Evolutionary conservation across 2,797 vertebrate species (phyloP), one percentile per base, ranked within the genome.

Genomic region (Tympanoctomys barrerae): DNA sequence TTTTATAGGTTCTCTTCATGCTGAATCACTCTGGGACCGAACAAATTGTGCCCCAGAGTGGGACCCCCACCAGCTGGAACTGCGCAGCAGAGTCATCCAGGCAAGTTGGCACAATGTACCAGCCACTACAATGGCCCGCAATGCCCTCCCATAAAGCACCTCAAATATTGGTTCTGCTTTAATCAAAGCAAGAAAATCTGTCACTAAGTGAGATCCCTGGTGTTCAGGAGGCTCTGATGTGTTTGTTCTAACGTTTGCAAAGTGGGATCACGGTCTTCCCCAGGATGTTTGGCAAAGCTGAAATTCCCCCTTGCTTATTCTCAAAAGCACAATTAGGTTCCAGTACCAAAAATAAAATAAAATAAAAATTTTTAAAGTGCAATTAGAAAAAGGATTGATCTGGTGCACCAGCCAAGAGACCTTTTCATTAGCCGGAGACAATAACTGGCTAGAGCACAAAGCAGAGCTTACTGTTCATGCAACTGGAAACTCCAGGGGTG

Each of bases 171-270:
- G 10, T 57, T 49, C 46, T 21, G 86, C 39, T 66, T 19, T 66
- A 95, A 68, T 82, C 24, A 93, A 82, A 42, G 68, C 68, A 68
- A 66, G n/a, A 94, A 82, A 61, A 89, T 66, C 68, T 57, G 21
- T 28, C 84, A 87, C 61, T 57, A 9, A 77, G 14, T 77, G 57
- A 66, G 57, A 59, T 22, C 16, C 14, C 26, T 7, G 26, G 16
- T 28, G n/a, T 46, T 46, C 1, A 83, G 14, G 9, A 19, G 39
- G 36, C 46, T 52, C 78, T 95, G 54, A 61, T 11, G 62, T 83
- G 77, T 1, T 49, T 78, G 12, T 42, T 66, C 73, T 39, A 14
- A 36, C 22, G 18, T 6, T 22, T 21, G 88, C n/a, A 59, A 59
- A 79, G 7, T 28, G 4, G 12, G 16, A 46, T 22, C 14, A 31